Evolutionary conservation across 2,888 invertebrate species (phyloP), one percentile per base, ranked within the genome.

Genomic region (Erpobdella octoculata): DNA sequence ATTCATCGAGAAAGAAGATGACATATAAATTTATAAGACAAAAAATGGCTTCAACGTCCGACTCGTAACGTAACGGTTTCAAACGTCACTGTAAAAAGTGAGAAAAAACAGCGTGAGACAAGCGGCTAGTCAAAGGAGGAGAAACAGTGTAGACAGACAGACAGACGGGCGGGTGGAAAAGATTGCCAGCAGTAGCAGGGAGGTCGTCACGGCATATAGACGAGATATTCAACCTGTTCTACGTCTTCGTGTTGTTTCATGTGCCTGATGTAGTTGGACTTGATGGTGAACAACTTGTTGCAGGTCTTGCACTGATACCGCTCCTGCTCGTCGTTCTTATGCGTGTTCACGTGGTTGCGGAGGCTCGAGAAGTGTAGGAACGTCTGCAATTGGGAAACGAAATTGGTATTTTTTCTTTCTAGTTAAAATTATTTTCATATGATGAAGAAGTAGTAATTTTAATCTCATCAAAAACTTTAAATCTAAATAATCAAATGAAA

Each of bases 291-390:
- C 9, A 36, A 58, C 48, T 58, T 69, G 69, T 33, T 58, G 21
- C 53, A 69, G 33, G 35, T 69, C 35, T 33, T 33, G 36, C 53
- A 69, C 38, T 65, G 65, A 6, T 65, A 38, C 36, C 35, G 33
- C n/a, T 65, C 31, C 48, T 67, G 67, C n/a, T 69, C 69, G 21
- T 69, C 69, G 35, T 58, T 58, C 21, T 61, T 53, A 48, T 72
- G 72, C 12, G 69, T 69, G 18, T 58, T 58, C 46, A 59, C 35
- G 64, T 72, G 72, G 4, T 68, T 53, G n/a, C 69, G 62, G 53
- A 72, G 64, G n/a, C 59, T 62, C n/a, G 72, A 59, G 48, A 72
- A 38, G 64, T 72, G 67, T 25, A 59, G 68, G 62, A 72, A 72
- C 18, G 37, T 28, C 41, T 67, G 58, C 48, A 25, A 33, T n/a